A percentile compares a stretch with the other conserved stretches of the same genome.
Evolutionary conservation across 2,888 invertebrate species (phyloP).

Genomic region (Microctonus aethiopoides): DNA sequence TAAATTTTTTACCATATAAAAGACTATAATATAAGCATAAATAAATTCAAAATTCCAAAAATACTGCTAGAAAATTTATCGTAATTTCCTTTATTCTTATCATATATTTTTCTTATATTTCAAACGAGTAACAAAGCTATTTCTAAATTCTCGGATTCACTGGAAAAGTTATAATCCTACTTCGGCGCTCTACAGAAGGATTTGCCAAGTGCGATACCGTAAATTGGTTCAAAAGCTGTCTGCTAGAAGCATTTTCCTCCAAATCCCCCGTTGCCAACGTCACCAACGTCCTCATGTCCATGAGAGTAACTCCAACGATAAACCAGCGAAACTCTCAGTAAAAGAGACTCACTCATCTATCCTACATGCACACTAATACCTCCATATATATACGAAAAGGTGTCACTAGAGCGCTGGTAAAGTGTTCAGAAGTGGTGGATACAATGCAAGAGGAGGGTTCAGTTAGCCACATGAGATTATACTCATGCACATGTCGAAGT

Average conservation of each 20-base stretch:
- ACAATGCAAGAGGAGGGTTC: conserved; percentile 12
- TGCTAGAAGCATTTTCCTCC: conserved; percentile 30
- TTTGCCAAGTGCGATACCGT: conserved; percentile 38
- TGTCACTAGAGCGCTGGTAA: not conserved
- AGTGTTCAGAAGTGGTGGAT: not conserved
- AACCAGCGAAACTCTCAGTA: conserved; percentile 26
- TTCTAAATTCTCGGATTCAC: conserved; percentile 31
- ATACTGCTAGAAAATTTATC: no score
- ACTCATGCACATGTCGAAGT: conserved; percentile 11
- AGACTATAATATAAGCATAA: no score
- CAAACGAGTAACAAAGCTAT: conserved; percentile 7
- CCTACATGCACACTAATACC: not conserved
- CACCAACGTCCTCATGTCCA: not conserved
- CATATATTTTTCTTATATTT: not conserved
- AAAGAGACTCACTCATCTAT: not conserved
- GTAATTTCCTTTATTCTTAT: not conserved
- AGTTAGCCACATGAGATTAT: conserved; percentile 11
- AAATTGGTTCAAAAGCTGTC: conserved; percentile 40
- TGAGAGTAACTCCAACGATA: conserved; percentile 23
- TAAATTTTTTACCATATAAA: no score
- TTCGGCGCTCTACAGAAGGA: conserved; percentile 30
- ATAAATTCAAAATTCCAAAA: no score
- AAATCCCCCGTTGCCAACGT: not conserved
- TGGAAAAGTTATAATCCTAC: conserved; percentile 38
- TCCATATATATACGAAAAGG: not conserved